Base-by-base conservation (phyloP, 2,888 invertebrate species). In the Platycnemis pennipes region DNA sequence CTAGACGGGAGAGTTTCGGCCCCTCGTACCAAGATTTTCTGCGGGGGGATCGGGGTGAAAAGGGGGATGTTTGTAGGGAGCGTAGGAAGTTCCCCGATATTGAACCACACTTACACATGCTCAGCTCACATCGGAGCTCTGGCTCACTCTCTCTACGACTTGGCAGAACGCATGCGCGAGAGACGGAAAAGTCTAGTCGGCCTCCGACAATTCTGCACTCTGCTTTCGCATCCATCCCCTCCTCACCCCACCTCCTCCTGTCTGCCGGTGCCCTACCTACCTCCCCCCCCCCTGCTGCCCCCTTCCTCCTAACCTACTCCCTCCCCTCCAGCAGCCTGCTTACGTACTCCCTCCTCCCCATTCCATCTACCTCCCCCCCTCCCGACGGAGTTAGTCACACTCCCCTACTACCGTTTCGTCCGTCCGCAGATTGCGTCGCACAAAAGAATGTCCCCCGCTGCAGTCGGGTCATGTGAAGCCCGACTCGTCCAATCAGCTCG, bases 351-450 rank as follows among this genome's bases (percentile, higher is more conserved):
- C 56, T 3, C 56, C n/a, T 37, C 37, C 69, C 91, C 69, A 91
- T 44, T 69, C 91, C 91, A 63, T 69, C 53, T 44, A n/a, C 87
- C 87, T 37, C 46, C 87, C 16, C 42, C 86, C 26, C 87, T 37
- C 5, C 77, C 26, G 7, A n/a, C 37, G 77, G 77, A 77, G 26
- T 77, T 77, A 77, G 77, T 77, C 77, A 77, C 37, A 77, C 77
- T 46, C 46, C 87, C 87, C 46, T 63, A 56, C 42, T 63, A 44
- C 91, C 91, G 63, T 91, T 63, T 56, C 37, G 37, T 89, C 53
- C 91, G 91, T 91, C 77, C 91, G 91, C 91, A 91, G 91, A 91
- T 91, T 91, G 91, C 91, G 91, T 91, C 91, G 91, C 91, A 63
- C 91, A 63, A 91, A 91, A 91, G 91, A 56, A 91, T 91, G 91